Conservation (phyloP, 2,113 vertebrate species). For the Agapornis roseicollis region DNA sequence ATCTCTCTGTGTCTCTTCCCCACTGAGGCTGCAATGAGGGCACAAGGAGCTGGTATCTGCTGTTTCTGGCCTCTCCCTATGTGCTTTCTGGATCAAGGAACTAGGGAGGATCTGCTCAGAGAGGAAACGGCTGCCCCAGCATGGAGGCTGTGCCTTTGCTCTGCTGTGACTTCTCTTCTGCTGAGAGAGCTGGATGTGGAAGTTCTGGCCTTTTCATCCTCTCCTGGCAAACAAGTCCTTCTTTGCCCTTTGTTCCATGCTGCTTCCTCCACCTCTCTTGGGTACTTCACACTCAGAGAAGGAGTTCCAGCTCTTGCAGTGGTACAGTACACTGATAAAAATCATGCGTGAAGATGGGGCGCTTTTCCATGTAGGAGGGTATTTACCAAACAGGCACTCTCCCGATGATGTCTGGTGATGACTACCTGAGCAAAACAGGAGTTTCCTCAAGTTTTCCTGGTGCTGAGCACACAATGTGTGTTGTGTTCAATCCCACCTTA, state of each 20-base stretch:
- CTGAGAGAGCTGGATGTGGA: neutral
- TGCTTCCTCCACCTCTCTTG: neutral
- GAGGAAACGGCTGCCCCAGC: neutral
- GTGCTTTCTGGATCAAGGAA: neutral
- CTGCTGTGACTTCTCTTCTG: neutral
- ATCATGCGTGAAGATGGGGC: neutral
- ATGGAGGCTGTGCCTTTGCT: neutral
- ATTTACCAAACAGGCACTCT: neutral
- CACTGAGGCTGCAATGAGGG: accelerated
- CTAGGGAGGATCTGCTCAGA: neutral
- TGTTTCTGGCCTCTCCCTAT: neutral
- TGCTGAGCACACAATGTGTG: neutral
- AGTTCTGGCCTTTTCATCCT: neutral
- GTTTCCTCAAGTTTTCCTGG: neutral
- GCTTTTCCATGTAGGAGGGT: neutral
- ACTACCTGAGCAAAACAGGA: neutral
- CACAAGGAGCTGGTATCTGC: neutral
- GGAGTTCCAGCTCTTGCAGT: neutral
- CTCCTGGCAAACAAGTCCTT: neutral
- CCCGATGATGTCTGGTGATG: neutral
- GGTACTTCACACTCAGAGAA: neutral
- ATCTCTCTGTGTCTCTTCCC: neutral
- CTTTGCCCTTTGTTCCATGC: neutral
- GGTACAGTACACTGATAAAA: neutral
- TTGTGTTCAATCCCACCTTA: neutral